Base-by-base conservation (phyloP, 2,113 vertebrate species). In the Perca schrenkii region DNA sequence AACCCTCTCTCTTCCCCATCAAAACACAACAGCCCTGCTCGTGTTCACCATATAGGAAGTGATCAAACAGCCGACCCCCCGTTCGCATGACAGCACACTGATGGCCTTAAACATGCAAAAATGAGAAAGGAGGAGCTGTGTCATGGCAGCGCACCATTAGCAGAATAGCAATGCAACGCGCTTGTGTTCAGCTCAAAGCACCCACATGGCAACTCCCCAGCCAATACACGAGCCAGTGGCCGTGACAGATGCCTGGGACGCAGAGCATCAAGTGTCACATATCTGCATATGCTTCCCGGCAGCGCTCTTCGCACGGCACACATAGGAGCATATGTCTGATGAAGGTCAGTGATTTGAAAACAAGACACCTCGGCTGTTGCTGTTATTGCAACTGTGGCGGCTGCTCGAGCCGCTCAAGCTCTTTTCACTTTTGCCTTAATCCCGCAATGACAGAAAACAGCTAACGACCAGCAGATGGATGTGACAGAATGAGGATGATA, bases 291-390 rank as follows among this genome's bases (percentile, higher is more conserved):
- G 92, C 80, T 92, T 58, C 80, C 65, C 71, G 21, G 86, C 77
- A 21, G 86, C 60, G 60, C 82, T 88, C 57, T 49, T 73, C 83
- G 79, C 87, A 34, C 54, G 66, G 4, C 72, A 54, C 57, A 57
- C 84, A 34, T 64, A 34, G 49, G 34, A 89, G 87, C 92, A 91
- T 88, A 90, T 90, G 89, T 91, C 87, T 77, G 87, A 89, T 80
- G 85, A 91, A 93, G 90, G 93, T 92, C 92, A 84, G 73, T 56
- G 82, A 82, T 88, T 89, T 84, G 76, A 86, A 85, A 91, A 90
- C 83, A 83, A 89, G 81, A 60, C 82, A 63, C 70, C 79, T 88
- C 80, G 43, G 75, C 83, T 85, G 68, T 31, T 16, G 49, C 58
- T 28, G 90, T 71, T 68, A 25, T 6, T 54, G 66, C 67, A 28